Percentiles rank a stretch among this genome's conserved stretches.
phyloP scores from a whole-genome alignment of 2,797 vertebrate genomes.

The Chiroxiphia lanceolata region DNA sequence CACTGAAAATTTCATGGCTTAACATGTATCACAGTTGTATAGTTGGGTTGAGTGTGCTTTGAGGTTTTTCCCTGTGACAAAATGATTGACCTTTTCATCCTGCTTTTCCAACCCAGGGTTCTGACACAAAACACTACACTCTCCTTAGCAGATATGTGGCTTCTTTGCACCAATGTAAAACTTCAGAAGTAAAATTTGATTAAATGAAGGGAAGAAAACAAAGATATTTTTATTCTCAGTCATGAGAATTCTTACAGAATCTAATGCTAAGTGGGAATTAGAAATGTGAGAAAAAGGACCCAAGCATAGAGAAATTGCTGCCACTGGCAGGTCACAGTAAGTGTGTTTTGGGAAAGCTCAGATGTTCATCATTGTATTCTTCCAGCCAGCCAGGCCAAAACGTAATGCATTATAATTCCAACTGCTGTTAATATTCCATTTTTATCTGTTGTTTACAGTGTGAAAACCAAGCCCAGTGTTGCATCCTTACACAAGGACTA shows the following conservation, averaged over 20 bases:
- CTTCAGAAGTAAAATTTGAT: neutral
- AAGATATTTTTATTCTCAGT: neutral
- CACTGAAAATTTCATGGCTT: neutral
- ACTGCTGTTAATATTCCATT: neutral
- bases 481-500: neutral
- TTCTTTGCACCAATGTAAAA: neutral
- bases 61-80: rapidly evolving
- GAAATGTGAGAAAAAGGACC: neutral
- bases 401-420: neutral
- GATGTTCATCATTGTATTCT: neutral
- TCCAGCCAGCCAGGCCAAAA: neutral
- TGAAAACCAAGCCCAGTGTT: neutral
- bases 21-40: neutral
- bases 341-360: neutral
- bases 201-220: neutral
- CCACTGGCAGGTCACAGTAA: neutral
- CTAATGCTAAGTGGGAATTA: neutral
- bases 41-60: neutral
- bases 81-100: neutral
- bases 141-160: neutral
- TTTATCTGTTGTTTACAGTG: neutral
- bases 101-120: neutral
- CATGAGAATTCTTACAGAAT: neutral
- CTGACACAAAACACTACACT: neutral
- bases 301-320: neutral